Evolutionary conservation across 2,888 invertebrate genomes (phyloP).

Genomic region (Chelonus formosanus): DNA sequence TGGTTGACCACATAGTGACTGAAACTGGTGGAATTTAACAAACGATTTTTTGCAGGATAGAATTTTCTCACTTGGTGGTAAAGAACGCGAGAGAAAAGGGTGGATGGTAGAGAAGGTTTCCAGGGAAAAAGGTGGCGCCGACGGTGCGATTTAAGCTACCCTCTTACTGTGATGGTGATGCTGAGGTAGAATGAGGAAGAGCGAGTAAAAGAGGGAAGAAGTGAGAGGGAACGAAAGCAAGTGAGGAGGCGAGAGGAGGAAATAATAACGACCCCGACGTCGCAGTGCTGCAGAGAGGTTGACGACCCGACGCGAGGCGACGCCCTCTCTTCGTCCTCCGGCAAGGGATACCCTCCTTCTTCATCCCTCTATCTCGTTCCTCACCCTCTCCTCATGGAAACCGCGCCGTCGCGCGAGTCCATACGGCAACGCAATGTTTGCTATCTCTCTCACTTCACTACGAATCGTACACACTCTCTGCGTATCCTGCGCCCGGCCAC

Average conservation of each 20-base stretch:
- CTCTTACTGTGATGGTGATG: constrained; percentile 24
- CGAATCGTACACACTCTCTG: constrained; percentile 28
- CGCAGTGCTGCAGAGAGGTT: constrained; percentile 64
- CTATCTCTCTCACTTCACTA: constrained; percentile 9
- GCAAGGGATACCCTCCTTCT: constrained; percentile 41
- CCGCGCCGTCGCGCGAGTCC: constrained; percentile 41
- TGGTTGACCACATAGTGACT: constrained; percentile 3
- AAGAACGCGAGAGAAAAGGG: constrained; percentile 15
- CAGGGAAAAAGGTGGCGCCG: constrained; percentile 30
- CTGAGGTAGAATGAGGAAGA: constrained; percentile 11
- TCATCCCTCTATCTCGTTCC: constrained; percentile 25
- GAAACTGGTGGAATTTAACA: constrained; percentile 15
- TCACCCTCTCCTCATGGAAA: constrained; percentile 38
- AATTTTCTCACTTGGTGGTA: constrained; percentile 15
- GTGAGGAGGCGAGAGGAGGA: constrained; percentile 45
- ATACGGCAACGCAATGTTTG: constrained; percentile 21
- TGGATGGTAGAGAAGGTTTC: constrained; percentile 5
- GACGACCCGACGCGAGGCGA: constrained; percentile 61
- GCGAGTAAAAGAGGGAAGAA: constrained; percentile 30
- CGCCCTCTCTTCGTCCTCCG: constrained; percentile 53
- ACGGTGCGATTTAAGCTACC: constrained; percentile 36
- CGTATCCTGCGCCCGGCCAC: constrained; percentile 46
- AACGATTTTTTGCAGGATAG: constrained; percentile 1
- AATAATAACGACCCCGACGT: constrained; percentile 59
- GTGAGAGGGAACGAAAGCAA: constrained; percentile 27